Percentiles rank a stretch among this genome's conserved stretches.
Conservation (phyloP, 2,888 invertebrate genomes). For the Polydrusus cervinus region DNA sequence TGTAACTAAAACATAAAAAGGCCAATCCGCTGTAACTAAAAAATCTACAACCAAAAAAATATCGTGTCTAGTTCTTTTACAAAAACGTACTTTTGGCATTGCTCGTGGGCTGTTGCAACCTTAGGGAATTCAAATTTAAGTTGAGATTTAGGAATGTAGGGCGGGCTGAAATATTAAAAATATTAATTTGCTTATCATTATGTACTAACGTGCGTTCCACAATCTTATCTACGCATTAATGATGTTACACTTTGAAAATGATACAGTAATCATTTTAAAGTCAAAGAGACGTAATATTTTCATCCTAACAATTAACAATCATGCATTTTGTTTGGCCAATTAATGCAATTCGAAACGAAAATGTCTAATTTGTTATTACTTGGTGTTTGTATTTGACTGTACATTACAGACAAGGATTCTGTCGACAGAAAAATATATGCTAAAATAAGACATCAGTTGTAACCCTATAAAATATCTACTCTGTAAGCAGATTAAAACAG, state of each 20-base stretch:
- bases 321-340: slow-evolving; percentile 65
- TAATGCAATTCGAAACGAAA: slow-evolving; percentile 49
- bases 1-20: slow-evolving; percentile 40
- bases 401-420: too few species aligned
- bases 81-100: slow-evolving; percentile 86
- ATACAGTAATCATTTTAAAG: slow-evolving; percentile 66
- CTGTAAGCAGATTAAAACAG: too few species aligned
- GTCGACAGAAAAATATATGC: too few species aligned
- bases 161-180: slow-evolving; percentile 87
- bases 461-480: too few species aligned
- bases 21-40: slow-evolving; percentile 37
- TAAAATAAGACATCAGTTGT: background rate
- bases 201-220: slow-evolving; percentile 40
- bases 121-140: slow-evolving; percentile 93
- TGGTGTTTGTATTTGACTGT: too few species aligned
- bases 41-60: slow-evolving; percentile 33
- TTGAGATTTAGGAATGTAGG: slow-evolving; percentile 99
- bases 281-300: slow-evolving; percentile 69
- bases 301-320: slow-evolving; percentile 65
- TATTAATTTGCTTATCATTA: slow-evolving; percentile 53
- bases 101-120: slow-evolving; percentile 86
- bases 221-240: slow-evolving; percentile 53
- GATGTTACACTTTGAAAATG: slow-evolving; percentile 58
- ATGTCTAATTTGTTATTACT: slow-evolving; percentile 23
- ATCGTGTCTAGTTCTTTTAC: slow-evolving; percentile 43